Evolutionary conservation across 2,113 vertebrate genomes (phyloP).

Genomic region (Microcebus ravelobensis): DNA sequence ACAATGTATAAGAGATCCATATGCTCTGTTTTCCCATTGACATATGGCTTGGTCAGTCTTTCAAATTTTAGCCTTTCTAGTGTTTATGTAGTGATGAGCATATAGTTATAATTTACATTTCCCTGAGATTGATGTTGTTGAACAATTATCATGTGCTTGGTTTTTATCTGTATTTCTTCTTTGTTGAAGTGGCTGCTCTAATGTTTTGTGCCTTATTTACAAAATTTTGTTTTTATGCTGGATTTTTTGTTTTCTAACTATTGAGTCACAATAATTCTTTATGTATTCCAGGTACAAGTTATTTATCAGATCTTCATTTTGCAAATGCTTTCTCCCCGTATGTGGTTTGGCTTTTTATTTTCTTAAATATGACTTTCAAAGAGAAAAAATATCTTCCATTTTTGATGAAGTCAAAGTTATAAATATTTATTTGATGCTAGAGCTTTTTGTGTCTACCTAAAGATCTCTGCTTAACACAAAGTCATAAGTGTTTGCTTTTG

Average conservation of each 20-base stretch:
- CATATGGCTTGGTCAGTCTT: background rate
- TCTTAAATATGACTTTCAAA: background rate
- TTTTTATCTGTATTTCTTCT: background rate
- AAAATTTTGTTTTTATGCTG: background rate
- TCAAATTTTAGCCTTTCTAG: background rate
- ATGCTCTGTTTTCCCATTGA: background rate
- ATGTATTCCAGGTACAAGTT: background rate
- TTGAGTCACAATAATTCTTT: background rate
- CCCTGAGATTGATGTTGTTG: background rate
- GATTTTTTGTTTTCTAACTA: background rate
- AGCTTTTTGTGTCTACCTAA: background rate
- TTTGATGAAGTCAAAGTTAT: background rate
- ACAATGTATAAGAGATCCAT: background rate
- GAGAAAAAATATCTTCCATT: background rate
- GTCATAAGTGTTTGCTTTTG: background rate
- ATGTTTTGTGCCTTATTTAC: background rate
- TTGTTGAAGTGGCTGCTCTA: background rate
- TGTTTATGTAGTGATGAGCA: background rate
- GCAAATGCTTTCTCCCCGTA: background rate
- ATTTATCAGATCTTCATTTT: background rate
- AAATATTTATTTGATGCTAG: background rate
- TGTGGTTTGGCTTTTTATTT: background rate
- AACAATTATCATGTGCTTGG: background rate
- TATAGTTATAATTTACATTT: background rate
- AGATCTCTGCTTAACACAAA: background rate